These are phyloP conservation scores for Macrosteles quadrilineatus DNA, from an alignment of 1,140 invertebrate genomes.

Conservation along the genomic window DNA sequence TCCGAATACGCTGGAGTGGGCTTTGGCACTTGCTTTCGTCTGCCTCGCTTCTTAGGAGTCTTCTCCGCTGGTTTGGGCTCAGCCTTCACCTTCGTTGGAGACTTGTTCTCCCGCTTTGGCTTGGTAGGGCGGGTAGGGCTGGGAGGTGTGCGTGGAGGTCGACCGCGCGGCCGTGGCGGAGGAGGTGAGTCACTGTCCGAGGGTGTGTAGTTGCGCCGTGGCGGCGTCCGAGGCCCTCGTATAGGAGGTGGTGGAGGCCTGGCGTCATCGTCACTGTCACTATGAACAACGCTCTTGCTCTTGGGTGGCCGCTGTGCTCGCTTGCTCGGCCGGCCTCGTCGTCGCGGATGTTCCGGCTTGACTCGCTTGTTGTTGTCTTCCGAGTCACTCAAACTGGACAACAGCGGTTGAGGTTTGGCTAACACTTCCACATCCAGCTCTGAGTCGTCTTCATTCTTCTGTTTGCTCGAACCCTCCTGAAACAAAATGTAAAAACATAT, in stretches of 20 bases:
- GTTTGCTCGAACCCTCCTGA: constrained; percentile 21
- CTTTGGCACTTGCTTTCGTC: constrained; percentile 33
- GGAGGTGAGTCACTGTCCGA: constrained; percentile 27
- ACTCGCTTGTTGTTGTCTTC: constrained; percentile 36
- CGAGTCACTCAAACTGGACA: constrained; percentile 42
- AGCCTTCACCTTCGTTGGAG: constrained; percentile 1
- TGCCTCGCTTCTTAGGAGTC: constrained; percentile 31
- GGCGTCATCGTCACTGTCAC: constrained; percentile 28
- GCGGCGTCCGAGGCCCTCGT: constrained; percentile 19
- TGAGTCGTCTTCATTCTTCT: constrained; percentile 34
- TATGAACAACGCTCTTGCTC: not conserved
- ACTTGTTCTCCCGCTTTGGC: not conserved
- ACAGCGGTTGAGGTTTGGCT: constrained; percentile 34
- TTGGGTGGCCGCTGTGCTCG: not conserved
- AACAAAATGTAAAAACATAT: constrained; percentile 9
- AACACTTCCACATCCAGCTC: constrained; percentile 33
- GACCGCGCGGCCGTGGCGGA: not conserved
- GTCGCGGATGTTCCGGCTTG: not conserved
- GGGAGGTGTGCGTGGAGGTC: constrained; percentile 18
- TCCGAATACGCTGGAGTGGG: constrained; percentile 36
- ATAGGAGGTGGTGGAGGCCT: not conserved
- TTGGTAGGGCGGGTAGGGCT: not conserved
- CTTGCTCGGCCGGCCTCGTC: constrained; percentile 1
- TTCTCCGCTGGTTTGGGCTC: constrained; percentile 9
- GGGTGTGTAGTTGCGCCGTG: not conserved